Conservation (phyloP, 2,113 vertebrate species). For the Lamprologus lemairii region DNA sequence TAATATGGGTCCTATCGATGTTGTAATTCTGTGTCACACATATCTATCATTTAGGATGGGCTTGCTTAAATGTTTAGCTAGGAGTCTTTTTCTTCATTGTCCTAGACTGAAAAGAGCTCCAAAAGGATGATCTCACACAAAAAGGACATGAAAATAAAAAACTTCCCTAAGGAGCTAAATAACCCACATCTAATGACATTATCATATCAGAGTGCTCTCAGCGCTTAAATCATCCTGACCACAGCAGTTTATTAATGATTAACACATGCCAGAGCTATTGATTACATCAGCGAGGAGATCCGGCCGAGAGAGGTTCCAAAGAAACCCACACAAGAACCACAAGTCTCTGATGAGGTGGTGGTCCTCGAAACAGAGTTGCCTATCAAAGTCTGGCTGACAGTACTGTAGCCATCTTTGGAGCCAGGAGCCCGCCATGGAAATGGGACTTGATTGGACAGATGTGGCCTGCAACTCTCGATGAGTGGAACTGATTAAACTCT, state of each 20-base stretch:
- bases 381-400: neutral
- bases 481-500: constrained; percentile 29
- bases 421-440: constrained; percentile 6
- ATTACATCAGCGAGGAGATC: neutral
- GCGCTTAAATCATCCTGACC: constrained; percentile 21
- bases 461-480: neutral
- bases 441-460: constrained; percentile 31
- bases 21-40: neutral
- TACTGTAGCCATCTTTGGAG: constrained; percentile 3
- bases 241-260: constrained; percentile 49
- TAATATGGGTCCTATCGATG: neutral
- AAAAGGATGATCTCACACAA: constrained; percentile 26
- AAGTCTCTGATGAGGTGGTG: constrained; percentile 55
- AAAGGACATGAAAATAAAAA: constrained; percentile 22
- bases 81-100: neutral
- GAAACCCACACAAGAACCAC: constrained; percentile 15
- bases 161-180: constrained; percentile 15
- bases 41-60: neutral
- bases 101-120: neutral
- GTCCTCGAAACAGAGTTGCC: constrained; percentile 42
- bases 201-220: constrained; percentile 34
- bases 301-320: neutral
- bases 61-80: neutral
- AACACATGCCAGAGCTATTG: constrained; percentile 32
- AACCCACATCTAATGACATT: constrained; percentile 47